These are phyloP conservation scores for Tragelaphus imberbis DNA, from an alignment of 2,113 vertebrate species.

Conservation along the genomic window DNA sequence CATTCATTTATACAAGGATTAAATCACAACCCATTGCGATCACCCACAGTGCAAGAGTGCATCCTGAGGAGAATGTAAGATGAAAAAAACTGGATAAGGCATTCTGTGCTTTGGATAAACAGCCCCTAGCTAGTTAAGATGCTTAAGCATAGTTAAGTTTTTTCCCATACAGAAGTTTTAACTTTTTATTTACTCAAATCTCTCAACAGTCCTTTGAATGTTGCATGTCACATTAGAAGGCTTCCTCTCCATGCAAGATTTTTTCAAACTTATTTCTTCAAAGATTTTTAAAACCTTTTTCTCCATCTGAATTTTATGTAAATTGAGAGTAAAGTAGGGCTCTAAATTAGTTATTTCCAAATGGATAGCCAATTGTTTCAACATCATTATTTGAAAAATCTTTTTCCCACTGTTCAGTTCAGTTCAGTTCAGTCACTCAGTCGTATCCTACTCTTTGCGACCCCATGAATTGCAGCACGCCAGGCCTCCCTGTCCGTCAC, in stretches of 20 bases:
- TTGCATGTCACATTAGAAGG: not conserved
- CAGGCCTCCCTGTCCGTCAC: too few relatives aligned
- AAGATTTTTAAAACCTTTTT: not conserved
- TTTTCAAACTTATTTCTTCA: not conserved
- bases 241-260: not conserved
- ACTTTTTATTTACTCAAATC: not conserved
- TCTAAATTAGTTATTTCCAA: conserved; percentile 13
- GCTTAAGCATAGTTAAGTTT: not conserved
- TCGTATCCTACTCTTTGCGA: too few relatives aligned
- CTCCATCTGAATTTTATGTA: not conserved
- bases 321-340: not conserved
- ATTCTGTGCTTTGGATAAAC: not conserved
- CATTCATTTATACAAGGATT: not conserved
- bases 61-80: not conserved
- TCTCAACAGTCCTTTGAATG: not conserved
- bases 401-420: not conserved
- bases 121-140: not conserved
- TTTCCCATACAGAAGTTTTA: not conserved
- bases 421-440: too few relatives aligned
- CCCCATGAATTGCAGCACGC: too few relatives aligned
- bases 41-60: not conserved
- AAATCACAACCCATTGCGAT: not conserved
- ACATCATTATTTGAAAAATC: not conserved
- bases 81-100: not conserved
- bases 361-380: not conserved